Evolutionary conservation across 37 sponge, comb jelly and placozoan genomes (phyloP), one percentile per base, ranked within the genome.

Genomic region (Bolinopsis microptera): DNA sequence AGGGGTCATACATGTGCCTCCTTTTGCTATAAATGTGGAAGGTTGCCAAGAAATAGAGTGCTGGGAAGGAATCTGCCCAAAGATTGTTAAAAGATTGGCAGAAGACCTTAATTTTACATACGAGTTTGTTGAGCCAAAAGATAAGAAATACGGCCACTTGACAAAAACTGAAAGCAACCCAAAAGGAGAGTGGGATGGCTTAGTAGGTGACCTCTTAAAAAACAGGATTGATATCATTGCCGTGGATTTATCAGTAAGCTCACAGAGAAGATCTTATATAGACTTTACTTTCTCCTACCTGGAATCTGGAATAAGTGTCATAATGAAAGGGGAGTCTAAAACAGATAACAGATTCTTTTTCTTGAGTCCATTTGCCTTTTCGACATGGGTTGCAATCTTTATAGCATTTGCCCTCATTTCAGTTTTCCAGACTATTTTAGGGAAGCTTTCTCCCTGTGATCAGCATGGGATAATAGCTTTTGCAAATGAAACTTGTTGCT

Each of bases 301-400:
- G 0, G 90, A 86, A 28, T 36, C 90, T n/a, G 90, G 90, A 9
- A 34, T 86, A 0, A 86, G 90, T 86, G 90, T 34, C 0, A 26
- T 86, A 2, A 86, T 86, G 30, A 86, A 86, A 38, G 90, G 90
- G 28, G 90, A 86, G 26, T 86, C 90, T 41, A 86, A 86, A 26
- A 86, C 90, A 2, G 36, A 41, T 30, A 86, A 28, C 61, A 86
- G 22, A 48, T 86, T 86, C 90, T 86, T 86, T 48, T 86, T 86
- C 31, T 38, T 86, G n/a, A 86, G 61, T 26, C 90, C 90, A 5
- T 86, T 86, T 41, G 90, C 30, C 27, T 30, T 86, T n/a, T 86
- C 90, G 0, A 86, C 90, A 13, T 86, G 90, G 90, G 41, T n/a
- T 38, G 90, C 90, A 3, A 39, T 86, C n/a, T 28, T 86, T 5